Base-by-base conservation (phyloP, 2,888 invertebrate species). In the Prosopocoilus inquinatus region DNA sequence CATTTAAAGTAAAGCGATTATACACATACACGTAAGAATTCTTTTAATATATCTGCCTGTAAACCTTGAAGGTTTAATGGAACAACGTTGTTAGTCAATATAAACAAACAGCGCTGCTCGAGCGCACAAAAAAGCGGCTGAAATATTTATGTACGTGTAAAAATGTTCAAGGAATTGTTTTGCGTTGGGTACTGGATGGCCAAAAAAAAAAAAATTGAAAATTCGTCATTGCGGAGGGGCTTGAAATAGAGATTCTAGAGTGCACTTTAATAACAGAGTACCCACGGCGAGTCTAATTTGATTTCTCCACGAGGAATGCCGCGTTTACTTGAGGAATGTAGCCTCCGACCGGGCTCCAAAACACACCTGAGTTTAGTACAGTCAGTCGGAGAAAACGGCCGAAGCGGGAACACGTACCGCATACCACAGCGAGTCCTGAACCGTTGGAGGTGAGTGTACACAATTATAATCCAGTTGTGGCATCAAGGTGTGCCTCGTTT, bases 331-430 rank as follows among this genome's bases (percentile, higher is more conserved):
- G 33, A 65, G 78, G 78, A 78, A 77, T 77, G 76, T 76, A 78
- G 73, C 75, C 78, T 76, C 75, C 59, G 66, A 64, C 64, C 72
- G 68, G 76, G 73, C 73, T 69, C 67, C 71, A 74, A 56, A 56
- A 76, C 76, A 76, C 77, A 77, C 77, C 77, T 77, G 77, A 75
- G 75, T 74, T 71, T 67, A 59, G 73, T 75, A 75, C 74, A 76
- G 50, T 73, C 74, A 28, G 46, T 16, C 2, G 13, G 13, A 16
- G 39, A 12, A 13, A 16, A n/a, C 46, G 28, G 45, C 20, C 13
- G 43, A 43, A 35, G 35, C 45, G 33, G 16, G 28, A 20, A 39
- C 13, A 41, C 48, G 43, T 43, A 34, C 36, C 47, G 49, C 56
- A 56, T 56, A 56, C 56, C 56, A 44, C 11, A 50, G 57, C 54